Base-by-base conservation (phyloP, 1,140 invertebrate genomes). In the Eupristina koningsbergeri region DNA sequence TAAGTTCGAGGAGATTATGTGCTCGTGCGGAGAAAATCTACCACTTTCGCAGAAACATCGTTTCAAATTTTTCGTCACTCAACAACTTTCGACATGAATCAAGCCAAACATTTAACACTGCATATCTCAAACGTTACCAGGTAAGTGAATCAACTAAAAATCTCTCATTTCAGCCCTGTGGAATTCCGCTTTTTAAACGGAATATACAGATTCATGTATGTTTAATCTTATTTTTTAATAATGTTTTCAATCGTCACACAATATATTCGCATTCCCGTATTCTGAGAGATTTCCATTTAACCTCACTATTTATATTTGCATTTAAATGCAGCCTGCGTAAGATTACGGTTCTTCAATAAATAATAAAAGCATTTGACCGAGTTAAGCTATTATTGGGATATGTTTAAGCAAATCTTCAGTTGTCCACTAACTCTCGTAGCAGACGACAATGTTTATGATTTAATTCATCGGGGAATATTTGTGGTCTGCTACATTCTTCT, bases 1-100 rank as follows among this genome's bases (percentile, higher is more conserved):
- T 95, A 94, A 94, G 94, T 92, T 94, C 95, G 91, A 94, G 94
- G 94, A 94, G 95, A 93, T 93, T 95, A 92, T 95, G 94, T 94
- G 94, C 58, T 93, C 94, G 94, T 93, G 94, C 94, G 91, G 94
- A 95, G 93, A 95, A 95, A 94, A 92, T 95, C 94, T 95, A 94
- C 94, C 94, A 95, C 93, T 94, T 94, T 86, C 94, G 94, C 93
- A 94, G 94, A 22, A 73, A 73, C 39, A 50, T 83, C 34, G 75
- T 58, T 53, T 36, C 53, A 76, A 3, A 31, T 3, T 1, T 39
- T 34, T 8, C 34, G 11, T 58, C 81, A 1, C 2, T 29, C 6
- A 74, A 17, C 39, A 50, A 3, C 58, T 64, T 76, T 17, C 73
- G 41, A 9, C 58, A 41, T 34, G 73, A 74, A 0, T 41, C 36